Evolutionary conservation across 2,797 vertebrate genomes (phyloP).

Genomic region (Cryptoblepharus egeriae): DNA sequence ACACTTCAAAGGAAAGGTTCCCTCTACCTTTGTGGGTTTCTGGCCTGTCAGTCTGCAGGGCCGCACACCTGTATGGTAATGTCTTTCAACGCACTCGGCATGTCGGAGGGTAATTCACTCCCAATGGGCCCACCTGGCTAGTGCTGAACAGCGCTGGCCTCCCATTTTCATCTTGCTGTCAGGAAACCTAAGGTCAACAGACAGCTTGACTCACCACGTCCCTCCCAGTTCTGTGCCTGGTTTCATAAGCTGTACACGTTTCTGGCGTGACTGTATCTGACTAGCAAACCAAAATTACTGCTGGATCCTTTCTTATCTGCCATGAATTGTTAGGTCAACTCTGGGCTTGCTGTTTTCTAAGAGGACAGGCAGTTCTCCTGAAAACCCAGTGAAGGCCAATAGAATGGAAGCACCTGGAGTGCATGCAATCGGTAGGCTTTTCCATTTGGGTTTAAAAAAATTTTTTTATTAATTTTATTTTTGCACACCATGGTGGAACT

Average conservation of each 20-base stretch:
- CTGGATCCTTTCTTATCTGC: neutral
- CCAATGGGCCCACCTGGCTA: slow-evolving; percentile 23
- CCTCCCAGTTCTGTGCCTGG: neutral
- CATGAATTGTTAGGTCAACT: neutral
- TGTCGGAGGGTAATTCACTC: slow-evolving; percentile 49
- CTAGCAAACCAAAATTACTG: neutral
- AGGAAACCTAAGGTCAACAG: slow-evolving; percentile 33
- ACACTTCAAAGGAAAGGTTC: neutral
- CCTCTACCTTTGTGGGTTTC: neutral
- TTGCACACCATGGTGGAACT: no score
- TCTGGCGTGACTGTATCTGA: neutral
- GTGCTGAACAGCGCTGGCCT: slow-evolving; percentile 41
- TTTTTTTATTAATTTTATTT: no score
- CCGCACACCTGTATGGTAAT: neutral
- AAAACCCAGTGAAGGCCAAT: no score
- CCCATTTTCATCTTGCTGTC: slow-evolving; percentile 49
- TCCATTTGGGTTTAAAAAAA: no score
- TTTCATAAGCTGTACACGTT: neutral
- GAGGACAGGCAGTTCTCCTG: no score
- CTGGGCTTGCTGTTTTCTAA: neutral
- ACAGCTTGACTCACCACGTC: slow-evolving; percentile 35
- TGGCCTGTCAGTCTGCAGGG: slow-evolving; percentile 45
- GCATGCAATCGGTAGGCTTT: no score
- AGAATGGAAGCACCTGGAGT: no score
- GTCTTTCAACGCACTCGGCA: slow-evolving; percentile 49